Conservation (phyloP, 2,113 vertebrate genomes). For the Plestiodon gilberti region DNA sequence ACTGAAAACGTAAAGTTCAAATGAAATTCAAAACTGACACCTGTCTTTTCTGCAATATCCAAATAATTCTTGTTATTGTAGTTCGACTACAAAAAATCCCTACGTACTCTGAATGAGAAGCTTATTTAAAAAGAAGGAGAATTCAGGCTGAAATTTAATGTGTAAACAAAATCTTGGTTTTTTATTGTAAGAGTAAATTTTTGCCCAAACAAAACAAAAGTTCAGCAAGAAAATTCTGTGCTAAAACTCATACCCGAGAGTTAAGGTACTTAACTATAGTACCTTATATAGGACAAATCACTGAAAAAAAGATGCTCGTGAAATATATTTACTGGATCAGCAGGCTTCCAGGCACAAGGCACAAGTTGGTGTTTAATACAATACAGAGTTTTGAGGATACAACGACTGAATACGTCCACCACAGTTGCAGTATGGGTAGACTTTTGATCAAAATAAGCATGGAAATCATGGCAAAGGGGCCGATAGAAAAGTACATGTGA, state of each 20-base stretch:
- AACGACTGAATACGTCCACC: background rate
- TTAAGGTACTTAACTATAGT: slow-evolving; percentile 41
- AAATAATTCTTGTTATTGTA: background rate
- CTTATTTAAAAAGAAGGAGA: slow-evolving; percentile 38
- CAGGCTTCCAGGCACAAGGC: slow-evolving; percentile 48
- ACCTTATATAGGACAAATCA: slow-evolving; percentile 54
- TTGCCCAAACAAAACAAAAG: slow-evolving; percentile 42
- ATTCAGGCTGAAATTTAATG: slow-evolving; percentile 62
- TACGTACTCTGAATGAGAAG: background rate
- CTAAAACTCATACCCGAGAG: slow-evolving; percentile 55
- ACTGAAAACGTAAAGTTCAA: background rate
- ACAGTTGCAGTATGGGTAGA: slow-evolving; percentile 4
- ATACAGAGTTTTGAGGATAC: slow-evolving; percentile 48
- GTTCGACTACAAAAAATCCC: background rate
- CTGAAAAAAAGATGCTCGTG: slow-evolving; percentile 48
- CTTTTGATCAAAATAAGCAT: slow-evolving; percentile 44
- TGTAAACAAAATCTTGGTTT: slow-evolving; percentile 52
- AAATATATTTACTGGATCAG: slow-evolving; percentile 53
- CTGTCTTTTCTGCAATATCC: background rate
- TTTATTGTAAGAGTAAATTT: slow-evolving; percentile 65
- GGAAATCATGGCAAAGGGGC: slow-evolving; percentile 28
- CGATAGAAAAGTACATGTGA: background rate
- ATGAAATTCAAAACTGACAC: background rate
- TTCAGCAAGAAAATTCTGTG: slow-evolving; percentile 65
- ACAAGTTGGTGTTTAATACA: slow-evolving; percentile 36